Percentiles rank a stretch among this genome's conserved stretches.
Conservation (phyloP, 1,140 invertebrate genomes). For the Drosophila sp. region DNA sequence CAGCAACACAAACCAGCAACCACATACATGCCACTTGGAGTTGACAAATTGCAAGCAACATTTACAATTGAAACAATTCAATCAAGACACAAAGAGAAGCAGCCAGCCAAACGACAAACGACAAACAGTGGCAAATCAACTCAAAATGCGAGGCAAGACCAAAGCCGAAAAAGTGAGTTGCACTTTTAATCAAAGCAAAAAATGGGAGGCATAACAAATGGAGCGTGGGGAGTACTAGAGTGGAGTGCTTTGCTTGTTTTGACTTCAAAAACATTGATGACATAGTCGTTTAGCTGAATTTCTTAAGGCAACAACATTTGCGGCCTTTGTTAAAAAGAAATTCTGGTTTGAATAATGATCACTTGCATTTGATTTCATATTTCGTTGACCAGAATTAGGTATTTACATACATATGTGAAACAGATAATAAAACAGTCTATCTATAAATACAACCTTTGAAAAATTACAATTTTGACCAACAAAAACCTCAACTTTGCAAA, state of each 20-base stretch:
- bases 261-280: too few species aligned
- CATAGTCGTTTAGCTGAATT: too few species aligned
- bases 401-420: too few species aligned
- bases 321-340: too few species aligned
- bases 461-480: too few species aligned
- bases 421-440: too few species aligned
- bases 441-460: too few species aligned
- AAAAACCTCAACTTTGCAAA: too few species aligned
- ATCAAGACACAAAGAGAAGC: conserved; percentile 50
- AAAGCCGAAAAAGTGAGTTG: conserved; percentile 24
- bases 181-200: conserved; percentile 26
- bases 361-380: too few species aligned
- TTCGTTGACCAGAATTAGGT: too few species aligned
- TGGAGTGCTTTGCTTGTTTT: background rate
- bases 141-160: conserved; percentile 16
- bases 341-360: too few species aligned
- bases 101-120: background rate
- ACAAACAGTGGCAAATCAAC: conserved; percentile 39
- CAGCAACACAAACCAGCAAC: conserved; percentile 39
- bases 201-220: conserved; percentile 23
- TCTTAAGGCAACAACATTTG: too few species aligned
- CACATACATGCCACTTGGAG: conserved; percentile 61
- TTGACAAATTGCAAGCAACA: conserved; percentile 76
- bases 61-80: conserved; percentile 78
- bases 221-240: background rate